Evolutionary conservation across 2,797 vertebrate species (phyloP), one percentile per base, ranked within the genome.

Genomic region (Pipistrellus pygmaeus): DNA sequence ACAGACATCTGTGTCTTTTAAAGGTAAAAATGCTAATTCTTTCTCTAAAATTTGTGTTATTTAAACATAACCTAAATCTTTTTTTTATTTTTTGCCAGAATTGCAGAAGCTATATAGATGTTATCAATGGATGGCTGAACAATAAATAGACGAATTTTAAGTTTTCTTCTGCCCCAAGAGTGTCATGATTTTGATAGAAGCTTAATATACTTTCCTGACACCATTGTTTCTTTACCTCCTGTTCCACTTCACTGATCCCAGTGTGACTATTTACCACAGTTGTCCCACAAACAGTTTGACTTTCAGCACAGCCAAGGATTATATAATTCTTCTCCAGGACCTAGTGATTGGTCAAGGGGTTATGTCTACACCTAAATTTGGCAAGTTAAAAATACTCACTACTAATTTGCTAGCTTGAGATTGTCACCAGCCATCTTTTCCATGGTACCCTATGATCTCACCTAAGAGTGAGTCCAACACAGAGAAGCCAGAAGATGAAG

Each of bases 31-130:
- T 71, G 27, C 46, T 60, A n/a, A 72, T 81, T 76, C 57, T 55
- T 69, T 77, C 12, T 83, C 35, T 93, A 80, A 93, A 94, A 83
- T 51, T 51, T 41, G 11, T 53, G 32, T 72, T 89, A 35, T 20
- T 69, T 51, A 87, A 64, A 77, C 5, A 25, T 9, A 81, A 27
- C 3, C 27, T 71, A 75, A 76, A 27, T 35, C 2, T 32, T 83
- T 46, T 20, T 20, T 78, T 62, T 46, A 66, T 68, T 53, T 32
- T 73, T 44, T 62, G 20, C 32, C 23, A 80, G 53, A 57, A 10
- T 44, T 32, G 25, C 41, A 71, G 35, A 64, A 84, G 44, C 12
- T 55, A 75, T 51, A 23, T 1, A 84, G 12, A 55, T 27, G 32
- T 51, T 95, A 32, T 85, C 41, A 73, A 8, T 48, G 32, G 25